Evolutionary conservation across 2,113 vertebrate genomes (phyloP).

Genomic region (Dicentrarchus labrax): DNA sequence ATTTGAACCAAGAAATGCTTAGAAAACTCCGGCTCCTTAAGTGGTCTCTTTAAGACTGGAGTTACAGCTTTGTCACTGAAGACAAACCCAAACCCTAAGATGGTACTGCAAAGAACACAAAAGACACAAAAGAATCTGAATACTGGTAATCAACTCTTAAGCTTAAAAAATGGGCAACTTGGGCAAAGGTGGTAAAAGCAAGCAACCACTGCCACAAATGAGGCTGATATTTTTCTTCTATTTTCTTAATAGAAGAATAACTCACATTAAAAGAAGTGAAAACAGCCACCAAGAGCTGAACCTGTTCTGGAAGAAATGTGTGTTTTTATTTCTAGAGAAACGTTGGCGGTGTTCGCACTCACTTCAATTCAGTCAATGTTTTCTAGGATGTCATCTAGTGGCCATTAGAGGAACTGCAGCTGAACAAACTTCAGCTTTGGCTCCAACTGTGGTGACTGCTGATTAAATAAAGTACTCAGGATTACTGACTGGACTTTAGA

Average conservation of each 20-base stretch:
- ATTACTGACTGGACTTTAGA: neutral
- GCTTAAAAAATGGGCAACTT: neutral
- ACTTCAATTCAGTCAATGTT: too few species aligned
- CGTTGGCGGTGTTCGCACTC: neutral
- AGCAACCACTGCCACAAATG: neutral
- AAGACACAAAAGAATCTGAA: neutral
- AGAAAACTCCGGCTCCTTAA: neutral
- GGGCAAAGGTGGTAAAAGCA: neutral
- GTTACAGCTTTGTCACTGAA: neutral
- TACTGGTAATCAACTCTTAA: neutral
- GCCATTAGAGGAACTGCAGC: conserved; percentile 9
- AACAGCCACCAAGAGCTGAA: neutral
- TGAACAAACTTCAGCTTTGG: neutral
- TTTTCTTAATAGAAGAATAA: neutral
- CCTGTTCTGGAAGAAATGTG: neutral
- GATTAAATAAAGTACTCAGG: neutral
- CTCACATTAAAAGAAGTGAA: neutral
- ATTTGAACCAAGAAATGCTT: neutral
- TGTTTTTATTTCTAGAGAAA: neutral
- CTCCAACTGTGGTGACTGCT: neutral
- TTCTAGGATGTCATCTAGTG: conserved; percentile 7
- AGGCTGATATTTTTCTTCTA: neutral
- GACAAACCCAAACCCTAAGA: neutral
- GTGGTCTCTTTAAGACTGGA: neutral
- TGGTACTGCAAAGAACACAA: neutral